Evolutionary conservation across 1,140 invertebrate species (phyloP), one percentile per base, ranked within the genome.

Genomic region (Papilio polytes): DNA sequence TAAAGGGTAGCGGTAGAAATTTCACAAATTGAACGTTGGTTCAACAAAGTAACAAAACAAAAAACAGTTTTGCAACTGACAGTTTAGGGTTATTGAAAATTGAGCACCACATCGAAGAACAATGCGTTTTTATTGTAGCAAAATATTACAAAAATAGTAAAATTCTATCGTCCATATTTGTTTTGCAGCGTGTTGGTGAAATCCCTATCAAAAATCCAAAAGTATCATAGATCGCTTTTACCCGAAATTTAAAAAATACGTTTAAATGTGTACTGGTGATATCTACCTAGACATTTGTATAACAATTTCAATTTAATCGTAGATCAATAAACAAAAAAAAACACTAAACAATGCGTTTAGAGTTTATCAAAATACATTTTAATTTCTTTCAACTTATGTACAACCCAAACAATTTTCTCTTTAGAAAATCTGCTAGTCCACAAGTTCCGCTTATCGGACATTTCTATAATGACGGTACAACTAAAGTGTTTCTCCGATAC

Each of bases 401-500:
- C 13, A 36, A 70, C 26, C 3, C 7, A 70, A 6, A 31, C 7
- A 31, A 70, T 8, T 8, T 8, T 41, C 36, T 41, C 36, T 41
- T 41, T 8, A 70, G 31, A 12, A 7, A 31, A 12, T 36, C 8
- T 18, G 13, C 63, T 70, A 70, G 26, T 1, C 31, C 26, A 31
- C 15, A 31, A 70, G 26, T 70, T 70, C 26, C 13, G 22, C 26
- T 70, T 70, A 70, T 70, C 26, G 26, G 63, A 70, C 15, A 70
- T 70, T 31, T 70, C 26, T 70, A 31, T 70, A 70, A 70, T 70
- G 63, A 70, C 26, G 63, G 63, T 70, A 18, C 26, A 15, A 70
- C 63, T 31, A 70, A 70, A 70, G 63, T 70, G 26, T 70, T 31
- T 70, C 31, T 70, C 26, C 63, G 22, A 70, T 70, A 70, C 26